Evolutionary conservation across 2,888 invertebrate genomes (phyloP).

Genomic region (Hypomecis punctinalis): DNA sequence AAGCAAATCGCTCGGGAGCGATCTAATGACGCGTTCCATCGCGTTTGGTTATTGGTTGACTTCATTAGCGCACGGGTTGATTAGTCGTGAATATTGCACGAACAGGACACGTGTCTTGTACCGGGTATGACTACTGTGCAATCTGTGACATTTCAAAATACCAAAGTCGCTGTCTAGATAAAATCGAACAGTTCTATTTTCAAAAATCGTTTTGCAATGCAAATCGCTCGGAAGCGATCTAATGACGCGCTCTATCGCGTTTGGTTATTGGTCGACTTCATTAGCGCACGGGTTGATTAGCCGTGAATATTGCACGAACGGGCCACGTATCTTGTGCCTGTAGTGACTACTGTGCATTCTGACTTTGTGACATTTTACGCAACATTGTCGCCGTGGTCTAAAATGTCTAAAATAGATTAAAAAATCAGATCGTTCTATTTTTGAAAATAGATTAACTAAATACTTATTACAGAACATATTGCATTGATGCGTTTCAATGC

Average conservation of each 20-base stretch:
- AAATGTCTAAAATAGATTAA: not conserved
- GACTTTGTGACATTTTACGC: not conserved
- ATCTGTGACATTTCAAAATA: not conserved
- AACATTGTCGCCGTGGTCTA: too few species aligned
- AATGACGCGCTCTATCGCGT: constrained; percentile 78
- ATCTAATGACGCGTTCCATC: constrained; percentile 79
- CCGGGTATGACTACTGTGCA: not conserved
- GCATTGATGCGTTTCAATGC: not conserved
- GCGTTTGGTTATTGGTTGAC: constrained; percentile 79
- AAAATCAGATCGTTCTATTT: too few species aligned
- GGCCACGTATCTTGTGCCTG: constrained; percentile 19
- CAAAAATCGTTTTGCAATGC: constrained; percentile 73
- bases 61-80: constrained; percentile 61
- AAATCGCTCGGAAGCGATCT: constrained; percentile 78
- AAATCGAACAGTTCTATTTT: not conserved
- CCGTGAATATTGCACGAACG: constrained; percentile 29
- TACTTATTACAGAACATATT: not conserved
- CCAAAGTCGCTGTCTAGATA: too few species aligned
- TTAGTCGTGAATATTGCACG: constrained; percentile 44
- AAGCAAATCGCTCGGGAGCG: constrained; percentile 79
- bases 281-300: constrained; percentile 59
- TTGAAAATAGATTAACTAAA: constrained; percentile 61
- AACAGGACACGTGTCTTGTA: constrained; percentile 23
- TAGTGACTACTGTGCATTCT: not conserved
- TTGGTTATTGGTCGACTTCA: constrained; percentile 78